Evolutionary conservation across 2,888 invertebrate species (phyloP), one percentile per base, ranked within the genome.

Genomic region (Drosophila cognata): DNA sequence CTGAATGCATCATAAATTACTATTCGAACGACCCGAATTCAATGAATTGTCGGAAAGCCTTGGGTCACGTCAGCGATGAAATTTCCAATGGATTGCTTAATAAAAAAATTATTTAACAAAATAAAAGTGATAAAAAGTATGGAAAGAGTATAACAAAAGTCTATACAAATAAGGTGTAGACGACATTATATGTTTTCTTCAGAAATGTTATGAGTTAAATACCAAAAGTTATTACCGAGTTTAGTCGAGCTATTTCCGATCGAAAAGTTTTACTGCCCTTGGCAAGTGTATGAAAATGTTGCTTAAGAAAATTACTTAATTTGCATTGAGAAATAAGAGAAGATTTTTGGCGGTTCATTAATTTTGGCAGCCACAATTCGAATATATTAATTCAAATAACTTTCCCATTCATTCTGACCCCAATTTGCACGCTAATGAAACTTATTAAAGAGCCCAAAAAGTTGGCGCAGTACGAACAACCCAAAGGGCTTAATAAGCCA

Each of bases 341-440:
- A 35, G 41, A 38, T 48, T 43, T 50, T 31, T 50, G 13, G 36
- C 21, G 46, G 21, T 46, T 77, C 61, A 69, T 70, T 65, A 62
- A 73, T 29, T 50, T 51, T n/a, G 38, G 28, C 13, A 38, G 43
- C 8, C 21, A 48, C 41, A 59, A 53, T 63, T 43, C 35, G 57
- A 60, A 67, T 52, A 60, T 53, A 64, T 65, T 72, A 55, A 61
- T 77, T 80, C 35, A 57, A 63, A 56, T 74, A 74, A 61, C 64
- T 82, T 83, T 71, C 25, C 38, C 56, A 60, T 61, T 65, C 59
- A 66, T 69, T 74, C 57, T 61, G 66, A 65, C 76, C 79, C 67
- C 76, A 83, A 84, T 80, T 84, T 88, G 62, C 68, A 67, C 73
- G 70, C 70, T 79, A 85, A 85, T 85, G 70, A 65, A 80, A 77